Evolutionary conservation across 92 coral and sea anemone species (phyloP), one percentile per base, ranked within the genome.

Genomic region (Chrysogorgia sp.): DNA sequence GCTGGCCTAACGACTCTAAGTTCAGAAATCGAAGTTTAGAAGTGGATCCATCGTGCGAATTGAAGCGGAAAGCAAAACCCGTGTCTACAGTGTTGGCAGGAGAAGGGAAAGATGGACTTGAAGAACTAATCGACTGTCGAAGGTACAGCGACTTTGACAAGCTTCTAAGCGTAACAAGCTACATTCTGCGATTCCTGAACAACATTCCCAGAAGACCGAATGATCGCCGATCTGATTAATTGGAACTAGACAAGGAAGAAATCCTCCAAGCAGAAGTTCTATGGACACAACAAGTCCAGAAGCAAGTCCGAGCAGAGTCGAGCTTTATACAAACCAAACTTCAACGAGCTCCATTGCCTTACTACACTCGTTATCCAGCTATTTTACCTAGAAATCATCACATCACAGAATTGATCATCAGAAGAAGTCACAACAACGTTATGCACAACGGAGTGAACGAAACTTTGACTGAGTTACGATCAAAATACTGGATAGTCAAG

Each of bases 121-220:
- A 23, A 6, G 22, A 52, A 52, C 3, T 52, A 52, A 52, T 52
- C 7, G 59, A 17, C 21, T 80, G 84, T 57, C 66, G 62, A 80
- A 30, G 74, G 55, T 87, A 70, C 65, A 87, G 84, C 58, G 52
- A 20, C 28, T 41, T 62, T 33, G 31, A 58, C 49, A 83, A 68
- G 71, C 47, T 81, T 20, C 76, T 81, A 22, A 60, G 83, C 58
- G 83, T 86, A 50, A 82, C 87, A 21, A 81, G 80, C 33, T 63
- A 77, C 20, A 89, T 82, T 20, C 58, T 81, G 34, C 15, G 77
- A 70, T 69, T 76, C 28, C 58, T 84, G 33, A 43, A 57, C 76
- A 84, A 66, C 63, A 82, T 80, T 59, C 58, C 67, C 14, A 67
- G 85, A 52, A 48, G 41, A 2, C 77, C 70, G 34, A 41, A 20